These are phyloP conservation scores for Tetraodon nigroviridis DNA, from an alignment of 2,113 vertebrate genomes.

Conservation along the genomic window DNA sequence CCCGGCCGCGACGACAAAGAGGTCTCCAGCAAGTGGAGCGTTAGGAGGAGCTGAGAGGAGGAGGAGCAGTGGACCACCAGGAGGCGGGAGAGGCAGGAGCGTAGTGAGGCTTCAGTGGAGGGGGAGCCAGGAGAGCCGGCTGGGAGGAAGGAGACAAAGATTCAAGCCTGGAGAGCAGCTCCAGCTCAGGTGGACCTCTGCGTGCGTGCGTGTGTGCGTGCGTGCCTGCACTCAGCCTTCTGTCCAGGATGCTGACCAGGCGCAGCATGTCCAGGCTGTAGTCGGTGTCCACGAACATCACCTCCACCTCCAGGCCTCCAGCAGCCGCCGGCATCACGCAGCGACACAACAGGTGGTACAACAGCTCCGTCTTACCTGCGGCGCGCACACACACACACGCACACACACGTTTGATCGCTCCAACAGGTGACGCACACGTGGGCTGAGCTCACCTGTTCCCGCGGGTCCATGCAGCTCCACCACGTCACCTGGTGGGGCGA, in stretches of 20 bases:
- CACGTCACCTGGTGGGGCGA: slow-evolving; percentile 69
- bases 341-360: slow-evolving; percentile 86
- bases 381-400: neutral
- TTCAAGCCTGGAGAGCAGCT: neutral
- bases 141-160: no score
- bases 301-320: slow-evolving; percentile 83
- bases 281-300: slow-evolving; percentile 87
- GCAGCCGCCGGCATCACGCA: slow-evolving; percentile 77
- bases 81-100: slow-evolving; percentile 78
- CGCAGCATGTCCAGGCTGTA: slow-evolving; percentile 90
- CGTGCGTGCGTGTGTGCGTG: neutral
- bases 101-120: slow-evolving; percentile 71
- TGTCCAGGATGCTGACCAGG: slow-evolving; percentile 85
- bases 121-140: neutral
- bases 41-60: slow-evolving; percentile 84
- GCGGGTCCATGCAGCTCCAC: slow-evolving; percentile 88
- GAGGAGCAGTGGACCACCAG: slow-evolving; percentile 80
- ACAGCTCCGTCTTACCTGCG: slow-evolving; percentile 88
- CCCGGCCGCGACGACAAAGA: slow-evolving; percentile 74
- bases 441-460: slow-evolving; percentile 80
- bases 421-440: neutral
- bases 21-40: slow-evolving; percentile 83
- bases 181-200: neutral
- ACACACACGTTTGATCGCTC: neutral
- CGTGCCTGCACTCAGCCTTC: slow-evolving; percentile 59